Conservation (phyloP, 2,888 invertebrate genomes). For the Cryptus armator region DNA sequence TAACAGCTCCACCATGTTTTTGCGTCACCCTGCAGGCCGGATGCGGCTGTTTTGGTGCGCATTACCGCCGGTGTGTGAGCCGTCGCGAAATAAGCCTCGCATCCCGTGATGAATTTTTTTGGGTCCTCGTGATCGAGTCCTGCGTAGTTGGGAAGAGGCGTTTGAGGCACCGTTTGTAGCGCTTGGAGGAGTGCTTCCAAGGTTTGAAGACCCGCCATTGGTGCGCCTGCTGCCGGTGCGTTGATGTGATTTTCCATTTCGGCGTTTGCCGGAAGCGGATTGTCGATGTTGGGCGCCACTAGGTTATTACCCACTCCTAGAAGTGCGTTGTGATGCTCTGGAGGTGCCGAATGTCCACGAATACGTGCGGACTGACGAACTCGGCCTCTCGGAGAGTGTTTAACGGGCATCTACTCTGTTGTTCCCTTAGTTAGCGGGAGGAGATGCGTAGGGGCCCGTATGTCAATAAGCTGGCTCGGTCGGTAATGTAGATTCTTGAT, state of each 20-base stretch:
- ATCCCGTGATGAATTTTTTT: not conserved
- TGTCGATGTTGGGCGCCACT: not conserved
- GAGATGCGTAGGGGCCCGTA: no score
- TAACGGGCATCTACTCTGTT: no score
- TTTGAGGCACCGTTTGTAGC: not conserved
- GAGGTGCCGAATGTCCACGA: not conserved
- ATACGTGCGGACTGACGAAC: not conserved
- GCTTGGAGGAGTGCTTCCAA: not conserved
- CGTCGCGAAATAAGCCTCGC: slow-evolving; percentile 7
- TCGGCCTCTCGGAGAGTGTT: not conserved
- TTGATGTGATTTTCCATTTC: no score
- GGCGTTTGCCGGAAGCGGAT: no score
- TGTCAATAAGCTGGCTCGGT: no score
- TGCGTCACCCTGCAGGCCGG: not conserved
- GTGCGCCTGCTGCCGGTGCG: no score
- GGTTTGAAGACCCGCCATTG: no score
- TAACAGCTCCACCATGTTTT: slow-evolving; percentile 22
- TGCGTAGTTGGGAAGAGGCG: not conserved
- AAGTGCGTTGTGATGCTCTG: not conserved
- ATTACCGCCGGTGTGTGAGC: not conserved
- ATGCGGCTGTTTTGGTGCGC: not conserved
- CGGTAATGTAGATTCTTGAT: no score
- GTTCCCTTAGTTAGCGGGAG: no score
- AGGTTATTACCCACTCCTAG: not conserved
- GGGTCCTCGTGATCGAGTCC: slow-evolving; percentile 18